Percentiles rank a stretch among this genome's conserved stretches.
These are phyloP conservation scores for Drosophila lowei DNA, from an alignment of 1,140 invertebrate species.

Conservation along the genomic window DNA sequence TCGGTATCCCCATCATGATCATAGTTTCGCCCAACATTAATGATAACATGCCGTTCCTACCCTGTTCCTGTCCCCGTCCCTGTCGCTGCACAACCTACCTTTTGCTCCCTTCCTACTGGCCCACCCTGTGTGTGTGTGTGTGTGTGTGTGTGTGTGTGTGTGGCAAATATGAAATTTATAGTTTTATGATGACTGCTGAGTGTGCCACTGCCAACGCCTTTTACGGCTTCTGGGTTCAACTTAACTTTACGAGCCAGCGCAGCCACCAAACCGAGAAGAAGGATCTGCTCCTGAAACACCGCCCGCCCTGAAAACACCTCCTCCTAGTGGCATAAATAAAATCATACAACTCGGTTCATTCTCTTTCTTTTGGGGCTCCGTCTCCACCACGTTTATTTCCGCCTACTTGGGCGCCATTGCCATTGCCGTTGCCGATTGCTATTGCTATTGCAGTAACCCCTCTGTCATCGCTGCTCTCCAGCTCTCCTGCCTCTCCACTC, in stretches of 20 bases:
- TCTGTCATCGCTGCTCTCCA: conserved; percentile 1
- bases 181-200: conserved; percentile 82
- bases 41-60: conserved; percentile 64
- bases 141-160: conserved; percentile 56
- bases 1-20: conserved; percentile 41
- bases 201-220: conserved; percentile 80
- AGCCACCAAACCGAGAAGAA: conserved; percentile 21
- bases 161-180: conserved; percentile 82
- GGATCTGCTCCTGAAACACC: conserved; percentile 22
- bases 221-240: conserved; percentile 76
- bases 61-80: neutral
- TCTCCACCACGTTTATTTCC: conserved; percentile 67
- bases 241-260: conserved; percentile 73
- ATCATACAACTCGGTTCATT: conserved; percentile 66
- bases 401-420: conserved; percentile 77
- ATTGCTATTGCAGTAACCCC: conserved; percentile 4
- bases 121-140: conserved; percentile 35
- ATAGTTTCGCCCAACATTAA: conserved; percentile 63
- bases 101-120: neutral
- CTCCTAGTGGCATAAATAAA: conserved; percentile 72
- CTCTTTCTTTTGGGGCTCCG: conserved; percentile 33
- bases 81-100: too few species aligned
- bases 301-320: neutral
- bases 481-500: neutral
- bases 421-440: conserved; percentile 59